A percentile compares a stretch with the other conserved stretches of the same genome.
Conservation (phyloP, 2,113 vertebrate species). For the Leucoraja erinaceus region DNA sequence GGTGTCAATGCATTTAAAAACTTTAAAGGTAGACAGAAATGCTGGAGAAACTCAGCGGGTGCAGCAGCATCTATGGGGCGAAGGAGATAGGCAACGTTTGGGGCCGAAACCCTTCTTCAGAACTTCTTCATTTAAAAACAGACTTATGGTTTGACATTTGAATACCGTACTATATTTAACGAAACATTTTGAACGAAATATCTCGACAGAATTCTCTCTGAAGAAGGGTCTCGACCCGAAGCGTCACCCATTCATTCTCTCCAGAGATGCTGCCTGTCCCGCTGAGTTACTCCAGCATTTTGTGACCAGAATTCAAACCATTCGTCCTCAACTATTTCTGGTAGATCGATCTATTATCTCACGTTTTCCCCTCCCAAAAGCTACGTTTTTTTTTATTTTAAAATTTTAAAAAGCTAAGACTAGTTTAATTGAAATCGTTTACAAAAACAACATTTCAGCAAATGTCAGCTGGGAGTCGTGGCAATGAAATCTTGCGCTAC, state of each 20-base stretch:
- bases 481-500: not conserved
- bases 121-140: no score
- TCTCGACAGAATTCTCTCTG: not conserved
- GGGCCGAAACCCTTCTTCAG: no score
- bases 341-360: not conserved
- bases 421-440: constrained; percentile 1
- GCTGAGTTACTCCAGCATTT: no score
- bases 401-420: no score
- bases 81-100: no score
- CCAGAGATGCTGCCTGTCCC: no score
- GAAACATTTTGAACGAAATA: not conserved
- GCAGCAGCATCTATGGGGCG: no score
- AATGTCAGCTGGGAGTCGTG: not conserved
- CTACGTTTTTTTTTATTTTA: not conserved
- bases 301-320: no score
- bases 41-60: no score
- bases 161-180: not conserved
- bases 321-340: not conserved
- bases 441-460: not conserved
- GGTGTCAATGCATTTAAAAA: not conserved
- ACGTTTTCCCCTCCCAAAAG: not conserved
- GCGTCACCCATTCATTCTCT: no score
- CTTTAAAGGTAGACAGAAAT: no score
- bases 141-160: not conserved
- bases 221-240: no score